Evolutionary conservation across 2,797 vertebrate genomes (phyloP), one percentile per base, ranked within the genome.

Genomic region (Fistularia tabacaria): DNA sequence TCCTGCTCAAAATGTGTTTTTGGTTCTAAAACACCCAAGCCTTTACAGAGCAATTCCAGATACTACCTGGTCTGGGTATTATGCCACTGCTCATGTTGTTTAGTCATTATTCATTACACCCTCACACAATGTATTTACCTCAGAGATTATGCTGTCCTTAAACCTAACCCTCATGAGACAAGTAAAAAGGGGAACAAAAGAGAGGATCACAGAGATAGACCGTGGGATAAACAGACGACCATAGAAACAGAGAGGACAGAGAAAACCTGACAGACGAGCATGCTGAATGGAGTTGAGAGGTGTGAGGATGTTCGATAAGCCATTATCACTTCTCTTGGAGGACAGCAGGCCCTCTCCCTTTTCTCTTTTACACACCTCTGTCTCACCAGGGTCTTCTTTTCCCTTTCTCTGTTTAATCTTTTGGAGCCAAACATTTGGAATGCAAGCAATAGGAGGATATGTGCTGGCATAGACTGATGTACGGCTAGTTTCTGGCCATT

Each of bases 251-350:
- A 38, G 38, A 62, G 36, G 41, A 44, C 47, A 14, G 54, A 63
- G 66, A 75, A 51, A 64, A 69, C 62, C 44, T 57, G 70, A 64
- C 8, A 3, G 51, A 65, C 57, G 10, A 9, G 47, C 51, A n/a
- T 36, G 50, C 59, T 10, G 64, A 51, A 39, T 38, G 48, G 73
- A 59, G 60, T 38, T 15, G 60, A 62, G 64, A 67, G 57, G 74
- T 75, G 81, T 80, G 85, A 81, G 79, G 61, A 50, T 59, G 81
- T 73, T 80, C 62, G 80, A 88, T 83, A 85, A 81, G 71, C 77
- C 71, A 64, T 80, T 85, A 86, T 84, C 81, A 59, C 69, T 55
- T 48, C 51, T 25, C 40, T 59, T 57, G 45, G 62, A 69, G 66
- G 76, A 64, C 71, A 73, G 55, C 63, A 38, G 75, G 61, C 66